phyloP scores from a whole-genome alignment of 2,113 vertebrate species.

The Etheostoma cragini region DNA sequence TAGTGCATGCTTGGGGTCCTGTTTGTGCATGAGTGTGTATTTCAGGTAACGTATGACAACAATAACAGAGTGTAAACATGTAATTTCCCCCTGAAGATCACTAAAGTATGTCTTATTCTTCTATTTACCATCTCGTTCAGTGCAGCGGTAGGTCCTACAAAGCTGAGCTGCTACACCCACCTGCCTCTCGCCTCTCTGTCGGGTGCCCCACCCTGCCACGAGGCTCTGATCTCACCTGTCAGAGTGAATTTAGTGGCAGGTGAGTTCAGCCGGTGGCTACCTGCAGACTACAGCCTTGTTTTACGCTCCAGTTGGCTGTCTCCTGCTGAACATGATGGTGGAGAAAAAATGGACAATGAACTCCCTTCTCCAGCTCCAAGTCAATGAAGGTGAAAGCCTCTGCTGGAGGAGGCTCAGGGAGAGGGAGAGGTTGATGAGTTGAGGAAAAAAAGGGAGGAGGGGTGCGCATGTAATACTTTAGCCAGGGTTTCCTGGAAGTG shows the following conservation, averaged over 20 bases:
- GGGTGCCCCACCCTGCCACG: constrained; percentile 53
- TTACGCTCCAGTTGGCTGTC: constrained; percentile 74
- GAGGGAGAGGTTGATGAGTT: neutral
- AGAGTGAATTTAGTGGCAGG: constrained; percentile 77
- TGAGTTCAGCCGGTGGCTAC: constrained; percentile 73
- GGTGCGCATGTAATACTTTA: constrained; percentile 20
- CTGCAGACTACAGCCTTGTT: constrained; percentile 69
- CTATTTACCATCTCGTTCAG: constrained; percentile 32
- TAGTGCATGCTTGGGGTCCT: neutral
- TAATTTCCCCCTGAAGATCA: too few relatives aligned
- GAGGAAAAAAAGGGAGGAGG: neutral
- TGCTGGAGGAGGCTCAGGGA: neutral
- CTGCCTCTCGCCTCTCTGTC: constrained; percentile 49
- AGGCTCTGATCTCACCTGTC: constrained; percentile 79
- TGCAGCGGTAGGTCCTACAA: constrained; percentile 30
- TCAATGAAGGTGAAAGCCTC: constrained; percentile 13
- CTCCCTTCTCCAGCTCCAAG: neutral
- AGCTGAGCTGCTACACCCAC: constrained; percentile 39
- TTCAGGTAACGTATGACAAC: too few relatives aligned
- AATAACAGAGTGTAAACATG: too few relatives aligned
- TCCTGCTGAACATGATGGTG: constrained; percentile 63
- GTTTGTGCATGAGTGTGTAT: too few relatives aligned
- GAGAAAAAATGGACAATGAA: constrained; percentile 55
- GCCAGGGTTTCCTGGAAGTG: constrained; percentile 31
- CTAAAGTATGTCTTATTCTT: too few relatives aligned